phyloP scores from a whole-genome alignment of 2,888 invertebrate species.

The Papilio demoleus region DNA sequence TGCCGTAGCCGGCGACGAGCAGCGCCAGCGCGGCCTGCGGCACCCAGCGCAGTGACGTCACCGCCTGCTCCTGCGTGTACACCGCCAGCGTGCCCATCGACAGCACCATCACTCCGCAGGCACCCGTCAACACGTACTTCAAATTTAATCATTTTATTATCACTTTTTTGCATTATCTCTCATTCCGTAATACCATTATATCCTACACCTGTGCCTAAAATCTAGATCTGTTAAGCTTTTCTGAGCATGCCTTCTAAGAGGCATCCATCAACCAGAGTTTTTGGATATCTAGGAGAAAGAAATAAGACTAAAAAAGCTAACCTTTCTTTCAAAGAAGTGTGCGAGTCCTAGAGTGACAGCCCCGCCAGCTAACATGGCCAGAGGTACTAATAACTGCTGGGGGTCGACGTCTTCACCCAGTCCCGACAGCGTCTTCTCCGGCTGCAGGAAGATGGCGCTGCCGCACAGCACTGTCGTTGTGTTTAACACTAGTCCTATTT shows the following conservation, averaged over 20 bases:
- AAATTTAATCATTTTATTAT: too few species aligned
- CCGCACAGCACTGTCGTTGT: constrained; percentile 63
- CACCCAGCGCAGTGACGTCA: constrained; percentile 57
- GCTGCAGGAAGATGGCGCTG: constrained; percentile 67
- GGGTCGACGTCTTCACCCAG: constrained; percentile 57
- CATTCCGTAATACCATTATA: too few species aligned
- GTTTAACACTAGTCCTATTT: constrained; percentile 62
- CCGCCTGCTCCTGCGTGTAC: constrained; percentile 65
- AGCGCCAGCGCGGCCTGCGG: constrained; percentile 59
- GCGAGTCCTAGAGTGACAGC: constrained; percentile 49
- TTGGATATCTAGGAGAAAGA: too few species aligned
- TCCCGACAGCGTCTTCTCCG: constrained; percentile 63
- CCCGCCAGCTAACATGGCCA: constrained; percentile 58
- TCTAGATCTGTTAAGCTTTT: too few species aligned
- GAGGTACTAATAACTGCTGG: constrained; percentile 55
- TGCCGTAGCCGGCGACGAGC: constrained; percentile 64
- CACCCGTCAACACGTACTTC: constrained; percentile 65
- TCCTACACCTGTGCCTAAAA: too few species aligned
- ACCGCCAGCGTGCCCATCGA: constrained; percentile 68
- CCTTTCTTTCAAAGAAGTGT: constrained; percentile 63
- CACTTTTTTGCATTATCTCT: too few species aligned
- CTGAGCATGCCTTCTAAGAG: too few species aligned
- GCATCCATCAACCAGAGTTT: too few species aligned
- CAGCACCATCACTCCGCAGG: constrained; percentile 63
- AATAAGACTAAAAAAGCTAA: too few species aligned